Evolutionary conservation across 2,888 invertebrate species (phyloP).

Genomic region (Agriopis marginaria): DNA sequence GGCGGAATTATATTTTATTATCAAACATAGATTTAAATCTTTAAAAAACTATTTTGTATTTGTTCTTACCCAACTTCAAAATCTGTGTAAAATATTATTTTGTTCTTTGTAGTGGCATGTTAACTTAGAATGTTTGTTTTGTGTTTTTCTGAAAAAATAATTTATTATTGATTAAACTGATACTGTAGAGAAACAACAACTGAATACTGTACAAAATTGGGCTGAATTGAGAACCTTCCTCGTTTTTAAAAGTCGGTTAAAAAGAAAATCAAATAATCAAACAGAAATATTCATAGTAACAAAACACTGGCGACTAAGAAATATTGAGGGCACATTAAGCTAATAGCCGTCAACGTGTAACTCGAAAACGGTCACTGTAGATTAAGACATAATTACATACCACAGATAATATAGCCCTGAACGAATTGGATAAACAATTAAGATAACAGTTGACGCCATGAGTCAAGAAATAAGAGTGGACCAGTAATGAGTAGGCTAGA

Average conservation of each 20-base stretch:
- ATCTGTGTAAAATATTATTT: too few relatives aligned
- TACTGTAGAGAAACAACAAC: too few relatives aligned
- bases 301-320: slow-evolving; percentile 34
- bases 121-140: too few relatives aligned
- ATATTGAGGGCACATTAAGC: slow-evolving; percentile 54
- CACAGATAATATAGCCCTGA: slow-evolving; percentile 48
- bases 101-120: too few relatives aligned
- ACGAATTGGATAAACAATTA: slow-evolving; percentile 65
- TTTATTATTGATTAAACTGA: too few relatives aligned
- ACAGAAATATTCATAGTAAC: slow-evolving; percentile 10
- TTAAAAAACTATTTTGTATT: too few relatives aligned
- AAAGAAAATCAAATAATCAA: background rate
- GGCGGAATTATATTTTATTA: too few relatives aligned
- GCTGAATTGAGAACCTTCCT: too few relatives aligned
- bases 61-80: too few relatives aligned
- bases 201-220: too few relatives aligned
- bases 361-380: slow-evolving; percentile 38
- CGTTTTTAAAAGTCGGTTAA: background rate
- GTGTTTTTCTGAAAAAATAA: too few relatives aligned
- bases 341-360: slow-evolving; percentile 38
- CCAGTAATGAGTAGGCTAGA: slow-evolving; percentile 41
- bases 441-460: slow-evolving; percentile 65
- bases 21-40: too few relatives aligned
- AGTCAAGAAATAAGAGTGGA: slow-evolving; percentile 57
- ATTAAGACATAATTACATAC: slow-evolving; percentile 46